Evolutionary conservation across 2,888 invertebrate species (phyloP), one percentile per base, ranked within the genome.

Genomic region (Coelogynopora nodosa): DNA sequence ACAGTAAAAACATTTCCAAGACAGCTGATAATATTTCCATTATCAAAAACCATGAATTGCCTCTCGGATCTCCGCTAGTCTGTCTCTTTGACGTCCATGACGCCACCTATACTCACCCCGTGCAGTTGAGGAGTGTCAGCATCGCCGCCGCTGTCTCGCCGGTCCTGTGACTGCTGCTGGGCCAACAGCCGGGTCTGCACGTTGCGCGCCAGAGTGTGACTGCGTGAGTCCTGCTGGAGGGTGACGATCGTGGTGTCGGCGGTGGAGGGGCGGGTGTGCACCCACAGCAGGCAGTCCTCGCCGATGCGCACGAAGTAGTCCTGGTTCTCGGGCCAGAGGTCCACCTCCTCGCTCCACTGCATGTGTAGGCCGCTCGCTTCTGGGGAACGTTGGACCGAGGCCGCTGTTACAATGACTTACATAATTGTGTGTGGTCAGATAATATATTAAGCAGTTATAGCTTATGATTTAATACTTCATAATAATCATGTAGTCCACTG

Each of bases 311-410:
- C 74, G 74, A 74, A 74, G 74, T 74, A 74, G 74, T 74, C 74
- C 23, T 23, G 5, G 23, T 74, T 74, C 23, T 74, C 74, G 74
- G 74, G 74, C 74, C 74, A 74, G 23, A 74, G 74, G 27, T 74
- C 74, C 74, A 74, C 74, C 23, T 74, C 74, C 23, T 74, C 74
- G 74, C 74, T 74, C 74, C 74, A 74, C 74, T 74, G 74, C 74
- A 74, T 74, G 74, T 74, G 74, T 23, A 74, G 74, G 27, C 74
- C 74, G 23, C 74, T 74, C 2, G 74, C 74, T 26, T 74, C 74
- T 74, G 23, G n/a, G n/a, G n/a, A n/a, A n/a, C n/a, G n/a, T n/a
- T n/a, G n/a, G n/a, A n/a, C n/a, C n/a, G n/a, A n/a, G n/a, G n/a
- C n/a, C n/a, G n/a, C n/a, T n/a, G n/a, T n/a, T n/a, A n/a, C n/a